Evolutionary conservation across 1,140 invertebrate genomes (phyloP).

Genomic region (Calycopis cecrops): DNA sequence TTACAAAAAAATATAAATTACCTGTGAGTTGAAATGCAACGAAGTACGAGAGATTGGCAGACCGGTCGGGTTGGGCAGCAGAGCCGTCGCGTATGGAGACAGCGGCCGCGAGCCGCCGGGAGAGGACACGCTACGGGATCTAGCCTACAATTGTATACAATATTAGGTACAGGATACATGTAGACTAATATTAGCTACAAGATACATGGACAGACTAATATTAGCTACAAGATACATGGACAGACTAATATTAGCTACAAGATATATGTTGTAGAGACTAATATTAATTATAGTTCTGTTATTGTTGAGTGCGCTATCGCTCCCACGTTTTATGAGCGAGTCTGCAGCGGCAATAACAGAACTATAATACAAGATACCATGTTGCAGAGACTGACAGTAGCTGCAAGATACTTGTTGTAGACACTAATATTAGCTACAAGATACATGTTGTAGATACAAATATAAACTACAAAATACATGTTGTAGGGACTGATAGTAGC

Average conservation of each 20-base stretch:
- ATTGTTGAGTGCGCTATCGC: too few relatives aligned
- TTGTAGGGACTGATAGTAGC: not conserved
- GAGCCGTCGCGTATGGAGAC: conserved; percentile 57
- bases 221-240: not conserved
- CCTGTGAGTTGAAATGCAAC: conserved; percentile 71
- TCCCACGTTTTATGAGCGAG: too few relatives aligned
- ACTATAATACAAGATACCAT: too few relatives aligned
- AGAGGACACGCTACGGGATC: conserved; percentile 83
- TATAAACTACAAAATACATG: not conserved
- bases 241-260: not conserved
- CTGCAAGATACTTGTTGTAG: too few relatives aligned
- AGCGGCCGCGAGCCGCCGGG: conserved; percentile 78
- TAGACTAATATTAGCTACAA: too few relatives aligned
- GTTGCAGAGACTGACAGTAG: too few relatives aligned
- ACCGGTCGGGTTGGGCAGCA: conserved; percentile 64
- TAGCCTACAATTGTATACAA: conserved; percentile 42
- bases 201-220: not conserved
- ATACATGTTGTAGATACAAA: not conserved
- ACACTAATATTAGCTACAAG: too few relatives aligned
- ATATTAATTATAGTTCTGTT: too few relatives aligned
- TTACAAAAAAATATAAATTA: conserved; percentile 30
- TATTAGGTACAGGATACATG: not conserved
- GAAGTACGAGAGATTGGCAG: conserved; percentile 76
- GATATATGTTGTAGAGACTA: not conserved
- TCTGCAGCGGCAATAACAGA: too few relatives aligned